Evolutionary conservation across 2,797 vertebrate species (phyloP), one percentile per base, ranked within the genome.

Genomic region (Anabas testudineus): DNA sequence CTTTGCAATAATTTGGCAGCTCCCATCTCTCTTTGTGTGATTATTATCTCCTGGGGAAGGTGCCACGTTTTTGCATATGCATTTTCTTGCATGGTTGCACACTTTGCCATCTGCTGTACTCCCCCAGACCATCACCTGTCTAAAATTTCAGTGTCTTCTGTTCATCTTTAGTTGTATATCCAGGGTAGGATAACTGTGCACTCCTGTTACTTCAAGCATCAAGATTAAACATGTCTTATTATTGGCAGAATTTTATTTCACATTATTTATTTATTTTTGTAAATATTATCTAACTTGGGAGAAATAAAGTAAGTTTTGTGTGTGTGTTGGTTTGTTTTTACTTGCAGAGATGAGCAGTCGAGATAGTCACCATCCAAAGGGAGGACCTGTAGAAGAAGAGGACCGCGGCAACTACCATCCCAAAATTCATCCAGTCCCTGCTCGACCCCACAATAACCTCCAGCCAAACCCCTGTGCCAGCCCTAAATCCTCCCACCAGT

Each of bases 371-470:
- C 82, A 90, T 80, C 76, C 88, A 85, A 86, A 93, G 88, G 81
- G 88, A 73, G 70, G 78, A 57, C 80, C 80, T 1, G 30, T 75
- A 14, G 93, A 92, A 73, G 94, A 93, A 19, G 85, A 91, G 24
- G 85, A 91, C 83, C 88, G 76, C 71, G 90, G 91, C 84, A 79
- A 90, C 86, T 94, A 91, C 76, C 80, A 90, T 71, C 85, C 88
- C 56, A 94, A 94, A 81, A 90, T 91, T 48, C 93, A 90, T 71
- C 86, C 86, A 43, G 89, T 80, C 59, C 82, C 86, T 56, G 57
- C 83, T 64, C 91, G 88, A 71, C 57, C 87, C 62, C 88, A 86
- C 76, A 90, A 79, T 82, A 92, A 79, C 73, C 71, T 90, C 48
- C 87, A 84, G 46, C 68, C 91, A 49, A 91, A 91, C 84, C 85